Percentiles rank a stretch among this genome's conserved stretches.
phyloP scores from a whole-genome alignment of 2,797 vertebrate species.

The Numenius phaeopus region DNA sequence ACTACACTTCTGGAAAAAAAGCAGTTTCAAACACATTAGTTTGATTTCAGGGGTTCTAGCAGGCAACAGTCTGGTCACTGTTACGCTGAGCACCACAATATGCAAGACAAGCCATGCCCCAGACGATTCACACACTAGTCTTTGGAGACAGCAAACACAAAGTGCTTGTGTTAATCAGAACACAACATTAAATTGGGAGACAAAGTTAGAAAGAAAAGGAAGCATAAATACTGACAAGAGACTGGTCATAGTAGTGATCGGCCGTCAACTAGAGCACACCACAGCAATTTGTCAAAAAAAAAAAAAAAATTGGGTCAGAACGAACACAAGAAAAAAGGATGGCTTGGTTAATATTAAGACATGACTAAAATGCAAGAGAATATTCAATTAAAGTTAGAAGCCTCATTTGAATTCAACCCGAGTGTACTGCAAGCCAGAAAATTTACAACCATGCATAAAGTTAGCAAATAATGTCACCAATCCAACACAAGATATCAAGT shows the following conservation, averaged over 20 bases:
- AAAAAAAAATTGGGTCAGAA: neutral
- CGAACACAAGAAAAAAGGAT: neutral
- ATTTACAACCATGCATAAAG: neutral
- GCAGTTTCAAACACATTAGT: neutral
- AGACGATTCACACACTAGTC: neutral
- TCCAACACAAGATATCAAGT: neutral
- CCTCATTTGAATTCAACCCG: neutral
- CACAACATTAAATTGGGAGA: neutral
- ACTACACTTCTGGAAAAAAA: neutral
- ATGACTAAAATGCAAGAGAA: neutral
- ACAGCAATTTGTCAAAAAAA: neutral
- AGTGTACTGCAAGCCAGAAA: neutral
- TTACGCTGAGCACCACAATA: neutral
- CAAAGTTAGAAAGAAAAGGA: neutral
- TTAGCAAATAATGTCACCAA: constrained; percentile 10
- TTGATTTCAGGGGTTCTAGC: neutral
- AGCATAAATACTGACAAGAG: neutral
- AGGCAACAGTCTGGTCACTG: neutral
- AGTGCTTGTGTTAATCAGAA: neutral
- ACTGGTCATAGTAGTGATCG: neutral
- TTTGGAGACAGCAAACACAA: neutral
- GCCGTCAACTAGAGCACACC: neutral
- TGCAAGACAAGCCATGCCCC: neutral
- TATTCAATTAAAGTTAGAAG: neutral
- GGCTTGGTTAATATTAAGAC: neutral